A percentile compares a stretch with the other conserved stretches of the same genome.
phyloP scores from a whole-genome alignment of 2,797 vertebrate genomes.

The Selene dorsalis region DNA sequence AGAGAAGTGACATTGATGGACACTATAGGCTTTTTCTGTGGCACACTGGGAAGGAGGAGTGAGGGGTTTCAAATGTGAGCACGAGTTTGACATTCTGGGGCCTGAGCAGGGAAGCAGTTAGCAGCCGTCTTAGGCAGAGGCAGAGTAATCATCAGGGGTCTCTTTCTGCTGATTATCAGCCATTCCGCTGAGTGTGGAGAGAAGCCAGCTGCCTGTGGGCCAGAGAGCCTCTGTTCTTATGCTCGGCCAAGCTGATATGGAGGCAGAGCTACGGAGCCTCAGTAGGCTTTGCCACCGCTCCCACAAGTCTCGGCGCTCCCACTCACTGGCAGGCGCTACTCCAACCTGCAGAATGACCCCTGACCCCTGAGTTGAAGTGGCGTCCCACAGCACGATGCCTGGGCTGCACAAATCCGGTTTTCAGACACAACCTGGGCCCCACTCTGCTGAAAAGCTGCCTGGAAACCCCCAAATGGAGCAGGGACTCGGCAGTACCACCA shows the following conservation, averaged over 20 bases:
- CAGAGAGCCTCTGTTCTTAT: constrained; percentile 71
- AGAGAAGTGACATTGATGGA: constrained; percentile 75
- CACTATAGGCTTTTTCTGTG: constrained; percentile 48
- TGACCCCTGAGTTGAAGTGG: constrained; percentile 47
- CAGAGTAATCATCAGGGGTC: constrained; percentile 78
- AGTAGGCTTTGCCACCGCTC: constrained; percentile 37
- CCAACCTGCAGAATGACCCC: constrained; percentile 69
- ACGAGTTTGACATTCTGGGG: constrained; percentile 68
- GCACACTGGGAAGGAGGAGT: constrained; percentile 18
- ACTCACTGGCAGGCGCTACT: constrained; percentile 63
- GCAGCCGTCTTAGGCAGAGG: constrained; percentile 68
- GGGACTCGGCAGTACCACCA: constrained; percentile 34
- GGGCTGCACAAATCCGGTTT: constrained; percentile 43
- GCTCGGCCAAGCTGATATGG: constrained; percentile 75
- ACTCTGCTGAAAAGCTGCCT: constrained; percentile 45
- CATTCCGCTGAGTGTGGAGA: constrained; percentile 72
- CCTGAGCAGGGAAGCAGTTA: constrained; percentile 66
- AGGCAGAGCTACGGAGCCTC: constrained; percentile 61
- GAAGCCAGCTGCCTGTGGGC: constrained; percentile 77
- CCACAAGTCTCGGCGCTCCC: constrained; percentile 46
- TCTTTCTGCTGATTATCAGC: constrained; percentile 81
- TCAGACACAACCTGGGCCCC: constrained; percentile 40
- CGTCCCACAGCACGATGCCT: constrained; percentile 35
- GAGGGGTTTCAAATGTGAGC: constrained; percentile 44
- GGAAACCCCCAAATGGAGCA: constrained; percentile 54